These are phyloP conservation scores for Hofmannophila pseudospretella DNA, from an alignment of 2,888 invertebrate genomes.

Conservation along the genomic window DNA sequence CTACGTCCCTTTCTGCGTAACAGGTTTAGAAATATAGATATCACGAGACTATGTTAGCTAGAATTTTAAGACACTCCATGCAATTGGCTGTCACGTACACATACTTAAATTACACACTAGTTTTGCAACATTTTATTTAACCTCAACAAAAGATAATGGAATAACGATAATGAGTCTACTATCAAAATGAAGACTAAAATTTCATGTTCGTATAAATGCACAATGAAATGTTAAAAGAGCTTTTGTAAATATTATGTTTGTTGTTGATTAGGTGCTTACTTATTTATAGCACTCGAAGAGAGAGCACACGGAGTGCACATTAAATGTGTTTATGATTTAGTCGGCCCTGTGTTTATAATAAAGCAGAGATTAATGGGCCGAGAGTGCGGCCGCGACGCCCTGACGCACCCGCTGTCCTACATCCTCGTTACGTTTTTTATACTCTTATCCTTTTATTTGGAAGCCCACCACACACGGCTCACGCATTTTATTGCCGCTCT, in stretches of 20 bases:
- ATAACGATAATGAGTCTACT: too few relatives aligned
- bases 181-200: too few relatives aligned
- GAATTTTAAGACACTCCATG: too few relatives aligned
- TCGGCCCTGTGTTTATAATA: constrained; percentile 66
- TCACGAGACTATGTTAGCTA: too few relatives aligned
- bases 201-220: too few relatives aligned
- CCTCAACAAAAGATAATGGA: too few relatives aligned
- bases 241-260: background rate
- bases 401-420: constrained; percentile 41
- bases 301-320: constrained; percentile 2
- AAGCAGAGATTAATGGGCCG: constrained; percentile 62
- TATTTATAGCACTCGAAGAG: background rate
- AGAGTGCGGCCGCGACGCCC: constrained; percentile 17
- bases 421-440: constrained; percentile 55
- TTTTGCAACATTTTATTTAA: too few relatives aligned
- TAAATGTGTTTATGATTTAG: constrained; percentile 68
- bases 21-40: too few relatives aligned
- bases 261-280: background rate
- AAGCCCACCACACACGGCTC: constrained; percentile 48
- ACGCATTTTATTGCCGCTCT: constrained; percentile 53
- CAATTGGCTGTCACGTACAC: too few relatives aligned
- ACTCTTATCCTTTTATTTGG: constrained; percentile 55
- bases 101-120: too few relatives aligned
- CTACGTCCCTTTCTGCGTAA: too few relatives aligned
- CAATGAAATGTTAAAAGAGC: too few relatives aligned